Evolutionary conservation across 1,140 invertebrate species (phyloP), one percentile per base, ranked within the genome.

Genomic region (Drosophila erecta): DNA sequence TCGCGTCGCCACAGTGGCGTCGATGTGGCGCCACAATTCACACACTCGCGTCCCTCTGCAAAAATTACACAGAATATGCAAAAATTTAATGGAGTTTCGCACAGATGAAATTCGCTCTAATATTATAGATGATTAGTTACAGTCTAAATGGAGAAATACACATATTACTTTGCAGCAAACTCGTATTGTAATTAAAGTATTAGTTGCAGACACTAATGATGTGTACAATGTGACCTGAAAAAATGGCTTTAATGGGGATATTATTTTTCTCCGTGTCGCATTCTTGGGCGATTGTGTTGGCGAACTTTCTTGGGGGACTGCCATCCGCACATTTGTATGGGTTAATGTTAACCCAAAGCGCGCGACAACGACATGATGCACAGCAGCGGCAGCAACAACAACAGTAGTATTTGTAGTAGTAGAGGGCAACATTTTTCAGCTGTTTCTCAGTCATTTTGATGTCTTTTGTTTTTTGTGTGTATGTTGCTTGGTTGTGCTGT

Each of bases 1-100:
- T 99, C 98, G 73, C 98, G 94, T 92, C 98, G 95, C 98, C 98
- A 99, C 30, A 99, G 94, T 10, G 98, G 98, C 69, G 98, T 99
- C 79, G 97, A 98, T 22, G 97, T 98, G 15, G 98, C 98, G 30
- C 98, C 98, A 93, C 98, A 99, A 93, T 99, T 99, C 40, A 99
- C 98, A 93, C 98, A 99, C 93, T 99, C 97, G 70, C 97, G 95
- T 83, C 97, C 97, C 94, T 98, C 97, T 98, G 94, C 49, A 93
- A 91, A 30, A 81, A 37, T 12, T 38, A 12, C 10, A 86, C 37
- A 40, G 27, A 65, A 65, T 37, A 66, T 20, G 49, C 2, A 66
- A 51, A 38, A 43, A 22, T 14, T 44, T 37, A 27, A 17, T 12
- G n/a, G n/a, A 4, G 47, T 10, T 20, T 8, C 22, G 30, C 30